Evolutionary conservation across 1,140 invertebrate species (phyloP), one percentile per base, ranked within the genome.

Genomic region (Linepithema humile): DNA sequence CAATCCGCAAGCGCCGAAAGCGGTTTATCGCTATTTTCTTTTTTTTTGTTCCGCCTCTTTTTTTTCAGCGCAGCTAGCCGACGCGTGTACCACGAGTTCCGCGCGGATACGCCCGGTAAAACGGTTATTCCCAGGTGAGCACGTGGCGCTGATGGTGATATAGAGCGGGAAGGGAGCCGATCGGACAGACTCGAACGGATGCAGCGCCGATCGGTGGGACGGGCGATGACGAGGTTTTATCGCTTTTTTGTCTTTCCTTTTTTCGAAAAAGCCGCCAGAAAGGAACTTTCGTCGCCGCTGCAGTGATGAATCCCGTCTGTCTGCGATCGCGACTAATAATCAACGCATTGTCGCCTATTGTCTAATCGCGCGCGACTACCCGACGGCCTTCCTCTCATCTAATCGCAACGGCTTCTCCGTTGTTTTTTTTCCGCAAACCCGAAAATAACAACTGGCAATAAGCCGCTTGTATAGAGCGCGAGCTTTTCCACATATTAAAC

Each of bases 391-490:
- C 5, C 20, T 15, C 53, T 48, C 38, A 23, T 12, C 38, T 29
- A 48, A 60, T 84, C 60, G 64, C 38, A 83, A 83, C 88, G 70
- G 50, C 48, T 67, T 40, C 57, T 50, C 53, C 23, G 85, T n/a
- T n/a, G n/a, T 53, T 83, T 86, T 87, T 83, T 62, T 84, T 89
- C 83, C 83, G 82, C 83, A 69, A 38, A 35, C 85, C 84, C 84
- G 89, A 92, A 91, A 91, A 92, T 92, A 91, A 91, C 89, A 91
- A 92, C 88, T 91, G 90, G 90, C 91, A 92, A 92, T 91, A 91
- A 91, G 91, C 91, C 89, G 90, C 78, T 50, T 77, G 83, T 87
- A 85, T 80, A 80, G 62, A 85, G 88, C 65, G 86, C 91, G 87
- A 92, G 91, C 89, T 91, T 91, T 91, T 91, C 90, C 91, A 87